phyloP scores from a whole-genome alignment of 2,888 invertebrate species.

The Priocnemis perturbator region DNA sequence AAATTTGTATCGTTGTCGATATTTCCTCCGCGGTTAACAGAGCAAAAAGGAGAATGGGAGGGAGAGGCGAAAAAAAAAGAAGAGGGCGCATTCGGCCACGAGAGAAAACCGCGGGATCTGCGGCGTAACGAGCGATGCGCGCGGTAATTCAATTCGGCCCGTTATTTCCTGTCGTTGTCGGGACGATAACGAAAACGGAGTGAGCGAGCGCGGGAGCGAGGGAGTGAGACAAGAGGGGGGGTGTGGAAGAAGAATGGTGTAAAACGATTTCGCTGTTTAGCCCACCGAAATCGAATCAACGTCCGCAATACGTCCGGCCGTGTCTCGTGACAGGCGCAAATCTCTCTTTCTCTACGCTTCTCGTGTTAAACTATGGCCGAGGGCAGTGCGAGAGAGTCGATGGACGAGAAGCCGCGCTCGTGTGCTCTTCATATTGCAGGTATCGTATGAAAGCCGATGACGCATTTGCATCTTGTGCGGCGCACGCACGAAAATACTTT shows the following conservation, averaged over 20 bases:
- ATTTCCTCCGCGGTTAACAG: too few relatives aligned
- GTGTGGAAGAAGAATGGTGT: constrained; percentile 1
- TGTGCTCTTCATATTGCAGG: not conserved
- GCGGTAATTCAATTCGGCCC: not conserved
- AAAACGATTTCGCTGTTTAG: constrained; percentile 40
- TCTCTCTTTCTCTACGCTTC: not conserved
- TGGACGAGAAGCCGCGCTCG: too few relatives aligned
- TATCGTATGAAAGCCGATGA: not conserved
- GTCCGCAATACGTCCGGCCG: constrained; percentile 16
- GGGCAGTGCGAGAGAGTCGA: too few relatives aligned
- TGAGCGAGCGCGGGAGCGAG: too few relatives aligned
- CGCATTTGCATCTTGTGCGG: too few relatives aligned
- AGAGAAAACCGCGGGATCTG: too few relatives aligned
- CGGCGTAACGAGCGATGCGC: not conserved
- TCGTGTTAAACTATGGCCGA: not conserved
- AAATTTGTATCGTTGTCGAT: too few relatives aligned
- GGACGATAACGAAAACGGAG: not conserved
- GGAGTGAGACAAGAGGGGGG: not conserved
- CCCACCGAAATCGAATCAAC: constrained; percentile 41
- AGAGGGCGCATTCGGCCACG: too few relatives aligned
- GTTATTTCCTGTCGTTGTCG: constrained; percentile 3
- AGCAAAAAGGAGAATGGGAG: not conserved
- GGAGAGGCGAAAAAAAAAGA: not conserved
- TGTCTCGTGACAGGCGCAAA: constrained; percentile 2
- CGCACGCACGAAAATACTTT: too few relatives aligned